Evolutionary conservation across 2,113 vertebrate genomes (phyloP).

Genomic region (Microcebus murinus): DNA sequence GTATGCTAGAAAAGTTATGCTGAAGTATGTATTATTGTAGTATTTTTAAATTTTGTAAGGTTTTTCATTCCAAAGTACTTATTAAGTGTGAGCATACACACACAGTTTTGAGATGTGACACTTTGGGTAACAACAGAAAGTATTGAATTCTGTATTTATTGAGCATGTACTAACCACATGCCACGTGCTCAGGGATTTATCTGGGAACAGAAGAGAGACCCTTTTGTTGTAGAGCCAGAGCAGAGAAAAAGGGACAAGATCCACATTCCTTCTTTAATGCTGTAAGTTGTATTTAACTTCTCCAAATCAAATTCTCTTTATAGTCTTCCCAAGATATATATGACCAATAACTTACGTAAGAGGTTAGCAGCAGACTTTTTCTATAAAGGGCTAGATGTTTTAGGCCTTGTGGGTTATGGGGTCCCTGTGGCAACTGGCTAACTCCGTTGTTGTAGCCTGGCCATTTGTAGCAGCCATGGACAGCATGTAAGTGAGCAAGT

Average conservation of each 20-base stretch:
- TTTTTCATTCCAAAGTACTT: neutral
- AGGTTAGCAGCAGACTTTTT: neutral
- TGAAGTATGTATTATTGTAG: neutral
- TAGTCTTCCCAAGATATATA: neutral
- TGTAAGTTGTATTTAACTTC: neutral
- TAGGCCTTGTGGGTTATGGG: neutral
- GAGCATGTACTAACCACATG: neutral
- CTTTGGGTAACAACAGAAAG: neutral
- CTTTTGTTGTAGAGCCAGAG: neutral
- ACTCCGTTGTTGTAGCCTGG: neutral
- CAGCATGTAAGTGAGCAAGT: neutral
- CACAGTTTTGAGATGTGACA: neutral
- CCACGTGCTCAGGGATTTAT: neutral
- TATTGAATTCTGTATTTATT: neutral
- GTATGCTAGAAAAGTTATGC: neutral
- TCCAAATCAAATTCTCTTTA: neutral
- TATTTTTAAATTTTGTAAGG: neutral
- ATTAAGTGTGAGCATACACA: neutral
- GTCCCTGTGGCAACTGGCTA: neutral
- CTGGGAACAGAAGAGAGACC: neutral
- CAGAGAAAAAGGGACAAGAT: neutral
- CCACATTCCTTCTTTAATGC: neutral
- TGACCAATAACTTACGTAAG: neutral
- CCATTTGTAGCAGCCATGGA: no score
- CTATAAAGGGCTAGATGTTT: neutral